Conservation (phyloP, 1,140 invertebrate species). For the Lordiphosa clarofinis region DNA sequence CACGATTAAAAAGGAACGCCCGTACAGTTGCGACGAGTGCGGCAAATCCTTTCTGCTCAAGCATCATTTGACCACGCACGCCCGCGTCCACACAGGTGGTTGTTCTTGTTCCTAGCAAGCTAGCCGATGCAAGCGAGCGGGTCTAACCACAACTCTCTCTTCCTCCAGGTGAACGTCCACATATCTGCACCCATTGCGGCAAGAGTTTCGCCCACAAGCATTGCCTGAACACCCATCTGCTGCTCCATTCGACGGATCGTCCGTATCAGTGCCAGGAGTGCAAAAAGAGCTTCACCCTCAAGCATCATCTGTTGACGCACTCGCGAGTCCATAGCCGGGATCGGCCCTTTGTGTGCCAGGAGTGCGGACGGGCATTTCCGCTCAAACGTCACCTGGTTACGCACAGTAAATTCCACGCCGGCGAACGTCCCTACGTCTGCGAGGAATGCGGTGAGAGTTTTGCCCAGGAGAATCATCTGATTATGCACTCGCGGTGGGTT, state of each 20-base stretch:
- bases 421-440: slow-evolving; percentile 92
- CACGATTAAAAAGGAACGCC: slow-evolving; percentile 84
- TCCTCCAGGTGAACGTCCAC: slow-evolving; percentile 86
- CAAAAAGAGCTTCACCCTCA: slow-evolving; percentile 92
- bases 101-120: slow-evolving; percentile 67
- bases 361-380: slow-evolving; percentile 90
- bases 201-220: slow-evolving; percentile 93
- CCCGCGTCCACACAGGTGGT: slow-evolving; percentile 87
- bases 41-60: slow-evolving; percentile 91
- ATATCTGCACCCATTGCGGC: slow-evolving; percentile 90
- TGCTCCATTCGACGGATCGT: slow-evolving; percentile 89
- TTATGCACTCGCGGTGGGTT: slow-evolving; percentile 86
- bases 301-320: slow-evolving; percentile 89
- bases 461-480: slow-evolving; percentile 88
- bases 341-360: slow-evolving; percentile 88
- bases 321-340: slow-evolving; percentile 88
- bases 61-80: slow-evolving; percentile 90
- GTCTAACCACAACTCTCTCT: slow-evolving; percentile 38
- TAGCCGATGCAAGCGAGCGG: slow-evolving; percentile 31
- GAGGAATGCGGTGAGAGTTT: slow-evolving; percentile 93
- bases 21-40: slow-evolving; percentile 89
- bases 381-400: slow-evolving; percentile 90
- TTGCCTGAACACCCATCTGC: slow-evolving; percentile 89
- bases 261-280: slow-evolving; percentile 91
- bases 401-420: slow-evolving; percentile 92